Evolutionary conservation across 2,113 vertebrate genomes (phyloP).

Genomic region (Cyanoliseus patagonus): DNA sequence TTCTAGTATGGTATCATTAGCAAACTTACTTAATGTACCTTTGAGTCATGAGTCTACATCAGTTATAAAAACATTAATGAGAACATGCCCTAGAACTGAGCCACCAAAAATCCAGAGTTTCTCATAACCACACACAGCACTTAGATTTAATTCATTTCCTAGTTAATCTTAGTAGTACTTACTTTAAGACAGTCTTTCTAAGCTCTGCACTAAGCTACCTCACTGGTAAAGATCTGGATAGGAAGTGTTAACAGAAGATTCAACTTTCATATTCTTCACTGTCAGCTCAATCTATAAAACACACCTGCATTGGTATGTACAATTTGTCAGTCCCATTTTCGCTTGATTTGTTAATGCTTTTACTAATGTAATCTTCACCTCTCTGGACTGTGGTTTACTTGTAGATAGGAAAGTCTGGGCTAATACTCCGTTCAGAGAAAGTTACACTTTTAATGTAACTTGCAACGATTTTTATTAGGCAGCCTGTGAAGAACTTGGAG

Average conservation of each 20-base stretch:
- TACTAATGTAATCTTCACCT: background rate
- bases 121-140: background rate
- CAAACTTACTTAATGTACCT: background rate
- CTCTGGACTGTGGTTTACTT: background rate
- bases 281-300: background rate
- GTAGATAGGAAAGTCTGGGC: background rate
- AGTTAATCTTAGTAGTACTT: background rate
- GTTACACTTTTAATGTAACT: background rate
- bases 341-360: background rate
- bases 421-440: background rate
- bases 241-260: background rate
- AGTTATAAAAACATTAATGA: background rate
- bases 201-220: background rate
- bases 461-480: background rate
- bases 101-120: background rate
- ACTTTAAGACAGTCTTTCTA: background rate
- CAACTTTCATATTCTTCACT: background rate
- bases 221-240: background rate
- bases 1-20: background rate
- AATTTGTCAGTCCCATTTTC: background rate
- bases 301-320: background rate
- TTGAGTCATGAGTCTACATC: accelerated
- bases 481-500: background rate
- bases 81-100: background rate
- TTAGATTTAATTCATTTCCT: background rate